Evolutionary conservation across 2,888 invertebrate species (phyloP), one percentile per base, ranked within the genome.

Genomic region (Ferrisia virgata): DNA sequence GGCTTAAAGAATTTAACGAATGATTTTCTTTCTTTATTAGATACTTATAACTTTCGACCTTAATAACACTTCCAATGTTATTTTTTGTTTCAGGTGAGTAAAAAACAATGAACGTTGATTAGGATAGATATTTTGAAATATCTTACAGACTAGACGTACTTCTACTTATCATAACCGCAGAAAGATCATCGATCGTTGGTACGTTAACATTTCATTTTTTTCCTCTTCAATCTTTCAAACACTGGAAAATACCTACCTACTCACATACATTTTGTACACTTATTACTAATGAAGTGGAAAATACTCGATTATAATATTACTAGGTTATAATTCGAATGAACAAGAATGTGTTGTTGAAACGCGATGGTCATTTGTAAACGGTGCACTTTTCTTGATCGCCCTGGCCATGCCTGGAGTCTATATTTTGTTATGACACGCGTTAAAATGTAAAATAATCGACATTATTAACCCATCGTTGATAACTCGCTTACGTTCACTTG

Each of bases 361-460:
- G 1, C 72, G 36, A 33, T 36, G 72, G 33, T 76, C 72, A 76
- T 76, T 76, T 76, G 72, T 76, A 33, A 36, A 64, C 28, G 64
- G 15, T 76, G 28, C 72, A 36, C 36, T 31, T 69, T n/a, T n/a
- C n/a, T n/a, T n/a, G 64, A 64, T 28, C 72, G 72, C 72, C 72
- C 36, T 15, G 18, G 72, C 28, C 6, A n/a, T 53, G 13, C 9
- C n/a, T n/a, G 69, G 31, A 9, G 22, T 64, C 31, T 31, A 33
- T 69, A 69, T 69, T 69, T 36, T 76, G 72, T 76, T 76, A 76
- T 76, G 72, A 76, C 72, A 36, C 36, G 72, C 72, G 72, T 76
- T 76, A 28, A 36, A 76, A 76, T 36, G 33, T 76, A 31, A 33
- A 76, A 76, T 76, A 76, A 76, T 76, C 36, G 72, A 76, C 36